These are phyloP conservation scores for Plutella xylostella DNA, from an alignment of 2,888 invertebrate species.

Conservation along the genomic window DNA sequence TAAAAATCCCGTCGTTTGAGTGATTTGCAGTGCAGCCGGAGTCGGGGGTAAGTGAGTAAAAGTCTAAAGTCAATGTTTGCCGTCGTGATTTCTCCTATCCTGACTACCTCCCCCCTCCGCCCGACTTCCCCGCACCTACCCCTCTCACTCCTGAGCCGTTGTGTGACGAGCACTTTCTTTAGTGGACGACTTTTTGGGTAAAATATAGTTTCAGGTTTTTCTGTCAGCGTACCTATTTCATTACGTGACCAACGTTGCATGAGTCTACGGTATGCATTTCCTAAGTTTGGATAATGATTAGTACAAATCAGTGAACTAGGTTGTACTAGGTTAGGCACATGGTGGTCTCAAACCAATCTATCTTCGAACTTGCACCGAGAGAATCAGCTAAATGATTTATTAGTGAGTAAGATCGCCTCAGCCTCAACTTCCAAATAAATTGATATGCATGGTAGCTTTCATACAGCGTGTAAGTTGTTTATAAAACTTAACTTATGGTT, in stretches of 20 bases:
- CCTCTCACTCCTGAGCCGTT: constrained; percentile 23
- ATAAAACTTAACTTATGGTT: no score
- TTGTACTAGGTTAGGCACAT: no score
- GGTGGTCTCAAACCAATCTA: constrained; percentile 1
- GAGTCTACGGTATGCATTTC: no score
- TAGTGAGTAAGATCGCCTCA: no score
- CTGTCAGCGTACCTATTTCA: no score
- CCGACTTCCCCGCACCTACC: constrained; percentile 22
- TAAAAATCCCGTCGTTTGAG: constrained; percentile 45
- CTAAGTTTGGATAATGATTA: no score
- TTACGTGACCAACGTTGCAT: no score
- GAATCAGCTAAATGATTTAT: neutral
- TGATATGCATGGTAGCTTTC: no score
- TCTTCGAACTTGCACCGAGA: neutral
- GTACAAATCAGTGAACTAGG: no score
- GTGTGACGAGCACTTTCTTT: constrained; percentile 37
- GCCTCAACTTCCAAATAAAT: no score
- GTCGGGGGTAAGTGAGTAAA: constrained; percentile 64
- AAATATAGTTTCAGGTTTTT: no score
- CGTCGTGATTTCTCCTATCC: constrained; percentile 62
- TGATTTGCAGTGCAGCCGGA: constrained; percentile 52
- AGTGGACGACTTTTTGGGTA: constrained; percentile 17
- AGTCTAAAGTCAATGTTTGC: constrained; percentile 67
- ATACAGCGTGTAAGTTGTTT: no score
- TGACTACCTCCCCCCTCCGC: constrained; percentile 35